These are phyloP conservation scores for Clamator glandarius DNA, from an alignment of 2,797 vertebrate genomes.

Conservation along the genomic window DNA sequence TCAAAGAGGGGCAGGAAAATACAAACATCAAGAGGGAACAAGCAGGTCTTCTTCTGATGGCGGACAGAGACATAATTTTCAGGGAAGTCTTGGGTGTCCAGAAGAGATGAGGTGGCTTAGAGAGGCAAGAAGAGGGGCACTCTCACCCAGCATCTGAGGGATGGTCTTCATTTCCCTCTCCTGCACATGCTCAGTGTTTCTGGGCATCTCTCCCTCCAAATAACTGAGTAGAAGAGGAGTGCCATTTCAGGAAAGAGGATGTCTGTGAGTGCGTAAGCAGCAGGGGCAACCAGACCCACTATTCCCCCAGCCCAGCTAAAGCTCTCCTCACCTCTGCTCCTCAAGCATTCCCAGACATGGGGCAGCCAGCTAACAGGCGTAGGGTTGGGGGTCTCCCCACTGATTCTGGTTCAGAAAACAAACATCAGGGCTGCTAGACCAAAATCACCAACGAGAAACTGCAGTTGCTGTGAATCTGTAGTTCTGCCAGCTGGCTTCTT, in stretches of 20 bases:
- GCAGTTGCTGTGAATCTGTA: background rate
- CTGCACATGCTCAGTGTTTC: background rate
- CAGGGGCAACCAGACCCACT: background rate
- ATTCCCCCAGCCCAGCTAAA: background rate
- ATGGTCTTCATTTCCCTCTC: background rate
- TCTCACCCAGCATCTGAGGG: background rate
- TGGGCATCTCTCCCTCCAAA: background rate
- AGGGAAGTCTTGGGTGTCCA: background rate
- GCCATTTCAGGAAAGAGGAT: background rate
- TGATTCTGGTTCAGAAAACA: background rate
- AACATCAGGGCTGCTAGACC: background rate
- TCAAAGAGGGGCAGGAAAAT: background rate
- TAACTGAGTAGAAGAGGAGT: background rate
- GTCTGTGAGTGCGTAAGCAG: background rate
- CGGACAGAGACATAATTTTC: background rate
- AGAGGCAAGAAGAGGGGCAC: background rate
- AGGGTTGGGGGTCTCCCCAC: accelerated
- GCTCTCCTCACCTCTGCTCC: background rate
- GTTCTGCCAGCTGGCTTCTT: background rate
- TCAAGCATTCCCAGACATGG: accelerated
- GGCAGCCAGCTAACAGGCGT: accelerated
- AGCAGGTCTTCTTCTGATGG: background rate
- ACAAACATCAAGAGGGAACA: background rate
- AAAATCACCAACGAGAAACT: background rate
- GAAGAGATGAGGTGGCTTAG: background rate